Conservation (phyloP, 2,797 vertebrate genomes). For the Limosa lapponica region DNA sequence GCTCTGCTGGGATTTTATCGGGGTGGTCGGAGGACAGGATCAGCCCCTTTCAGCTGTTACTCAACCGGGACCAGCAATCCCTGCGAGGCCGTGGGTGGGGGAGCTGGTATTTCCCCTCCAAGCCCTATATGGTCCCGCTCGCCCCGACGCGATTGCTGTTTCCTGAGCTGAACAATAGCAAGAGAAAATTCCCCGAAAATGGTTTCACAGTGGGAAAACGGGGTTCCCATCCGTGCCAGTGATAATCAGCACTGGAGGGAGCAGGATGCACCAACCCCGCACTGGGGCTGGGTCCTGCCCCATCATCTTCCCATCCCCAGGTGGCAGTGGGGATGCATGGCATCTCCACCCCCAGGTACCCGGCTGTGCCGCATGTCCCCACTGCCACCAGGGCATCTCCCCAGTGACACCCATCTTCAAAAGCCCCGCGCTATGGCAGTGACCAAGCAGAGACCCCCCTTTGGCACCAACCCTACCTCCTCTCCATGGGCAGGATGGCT, state of each 20-base stretch:
- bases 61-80: background rate
- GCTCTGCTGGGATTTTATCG: background rate
- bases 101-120: conserved; percentile 25
- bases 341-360: accelerated
- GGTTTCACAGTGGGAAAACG: background rate
- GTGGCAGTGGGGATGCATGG: accelerated
- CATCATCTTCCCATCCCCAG: background rate
- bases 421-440: accelerated
- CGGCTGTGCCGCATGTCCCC: accelerated
- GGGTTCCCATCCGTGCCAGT: accelerated
- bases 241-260: background rate
- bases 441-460: background rate
- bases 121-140: background rate
- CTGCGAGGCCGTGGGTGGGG: conserved; percentile 24
- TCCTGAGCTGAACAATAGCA: conserved; percentile 48
- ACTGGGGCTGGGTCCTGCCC: background rate
- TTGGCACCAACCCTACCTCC: background rate
- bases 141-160: background rate
- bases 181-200: conserved; percentile 33
- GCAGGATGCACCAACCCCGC: background rate
- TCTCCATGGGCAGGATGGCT: background rate
- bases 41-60: background rate
- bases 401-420: background rate
- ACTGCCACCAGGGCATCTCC: background rate
- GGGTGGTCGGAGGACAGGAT: background rate